Evolutionary conservation across 2,797 vertebrate genomes (phyloP).

Genomic region (Urosaurus nigricauda): DNA sequence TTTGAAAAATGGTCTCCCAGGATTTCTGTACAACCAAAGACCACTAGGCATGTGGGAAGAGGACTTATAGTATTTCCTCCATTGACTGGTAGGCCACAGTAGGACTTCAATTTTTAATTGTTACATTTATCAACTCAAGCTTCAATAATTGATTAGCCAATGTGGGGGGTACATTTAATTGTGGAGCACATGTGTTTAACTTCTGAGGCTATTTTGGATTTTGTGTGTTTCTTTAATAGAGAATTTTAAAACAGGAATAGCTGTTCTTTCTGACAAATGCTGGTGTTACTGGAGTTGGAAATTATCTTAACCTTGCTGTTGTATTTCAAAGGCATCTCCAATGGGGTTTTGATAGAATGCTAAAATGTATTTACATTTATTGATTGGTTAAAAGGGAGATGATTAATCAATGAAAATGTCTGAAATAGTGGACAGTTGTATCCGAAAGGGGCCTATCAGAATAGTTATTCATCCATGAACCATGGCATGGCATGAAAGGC

Average conservation of each 20-base stretch:
- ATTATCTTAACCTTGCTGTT: neutral
- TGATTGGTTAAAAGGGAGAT: neutral
- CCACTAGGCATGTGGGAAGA: neutral
- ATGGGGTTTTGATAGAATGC: neutral
- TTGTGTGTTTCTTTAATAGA: neutral
- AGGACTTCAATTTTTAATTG: neutral
- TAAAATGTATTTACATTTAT: constrained; percentile 10
- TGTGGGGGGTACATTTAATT: neutral
- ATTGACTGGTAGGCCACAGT: neutral
- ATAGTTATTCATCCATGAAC: neutral
- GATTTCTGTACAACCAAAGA: neutral
- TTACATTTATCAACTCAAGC: constrained; percentile 1
- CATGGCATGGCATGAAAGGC: neutral
- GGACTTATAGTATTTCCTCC: neutral
- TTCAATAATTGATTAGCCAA: neutral
- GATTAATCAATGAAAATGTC: constrained; percentile 9
- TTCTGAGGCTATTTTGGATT: neutral
- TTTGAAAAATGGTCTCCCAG: neutral
- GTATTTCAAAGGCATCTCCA: neutral
- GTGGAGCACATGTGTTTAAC: neutral
- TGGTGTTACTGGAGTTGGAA: neutral
- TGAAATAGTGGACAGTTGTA: neutral
- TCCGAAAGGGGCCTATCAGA: neutral
- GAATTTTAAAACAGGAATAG: neutral
- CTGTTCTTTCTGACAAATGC: neutral